Evolutionary conservation across 92 coral and sea anemone species (phyloP), one percentile per base, ranked within the genome.

Genomic region (Zoanthus sociatus): DNA sequence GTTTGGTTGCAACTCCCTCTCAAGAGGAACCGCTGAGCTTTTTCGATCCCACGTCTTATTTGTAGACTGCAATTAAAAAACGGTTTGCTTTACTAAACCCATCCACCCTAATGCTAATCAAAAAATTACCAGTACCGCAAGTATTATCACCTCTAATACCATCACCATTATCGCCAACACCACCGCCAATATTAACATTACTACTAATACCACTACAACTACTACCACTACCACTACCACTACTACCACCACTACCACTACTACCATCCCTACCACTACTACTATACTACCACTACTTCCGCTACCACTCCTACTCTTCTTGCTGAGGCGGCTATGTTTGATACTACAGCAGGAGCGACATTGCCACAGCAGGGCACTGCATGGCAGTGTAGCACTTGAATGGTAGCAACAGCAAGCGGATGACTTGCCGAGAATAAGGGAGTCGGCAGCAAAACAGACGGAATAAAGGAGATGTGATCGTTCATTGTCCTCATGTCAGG

Each of bases 31-130:
- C 47, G 11, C 5, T 2, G 85, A 45, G 32, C 44, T 66, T 71
- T 66, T 81, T 42, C 85, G 75, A 26, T 64, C 75, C 85, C 85
- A 81, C 17, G 70, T 71, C 48, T 63, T 81, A 61, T n/a, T 20
- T 15, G 85, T n/a, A 6, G 61, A 33, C 85, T 81, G 63, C 21
- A 81, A 44, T 32, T 16, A 50, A 81, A 47, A 7, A 14, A 15
- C 26, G 21, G 18, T 63, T 63, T 21, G 14, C 16, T 54, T 54
- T 54, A 10, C 60, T 54, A 10, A 54, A 54, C 14, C 16, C 3
- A 54, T 7, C 12, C 60, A 10, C 9, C 14, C 16, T 10, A 10
- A 54, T 7, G 11, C 60, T 54, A 54, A 12, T 54, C 12, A 37
- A 37, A 4, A 37, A 37, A 37, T 4, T 37, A 54, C 60, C 9